These are phyloP conservation scores for Oligia fasciuncula DNA, from an alignment of 2,888 invertebrate genomes.

Conservation along the genomic window DNA sequence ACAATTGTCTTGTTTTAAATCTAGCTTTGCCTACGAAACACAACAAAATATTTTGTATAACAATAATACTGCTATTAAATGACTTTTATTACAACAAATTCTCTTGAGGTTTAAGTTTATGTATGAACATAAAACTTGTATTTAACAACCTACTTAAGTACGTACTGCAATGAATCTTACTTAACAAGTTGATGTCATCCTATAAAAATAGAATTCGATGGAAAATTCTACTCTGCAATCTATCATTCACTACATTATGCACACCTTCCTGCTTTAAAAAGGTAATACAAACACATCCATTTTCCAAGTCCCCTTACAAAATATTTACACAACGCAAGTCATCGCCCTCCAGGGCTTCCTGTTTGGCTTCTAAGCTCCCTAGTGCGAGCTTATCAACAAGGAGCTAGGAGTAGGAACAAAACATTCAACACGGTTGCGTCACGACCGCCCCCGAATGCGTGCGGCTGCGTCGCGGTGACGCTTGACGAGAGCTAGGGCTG, in stretches of 20 bases:
- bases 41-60: no score
- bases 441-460: constrained; percentile 59
- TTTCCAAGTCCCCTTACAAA: constrained; percentile 36
- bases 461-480: constrained; percentile 47
- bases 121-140: neutral
- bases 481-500: constrained; percentile 55
- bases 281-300: constrained; percentile 12
- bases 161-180: constrained; percentile 20
- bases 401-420: constrained; percentile 53
- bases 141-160: neutral
- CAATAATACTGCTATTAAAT: no score
- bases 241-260: constrained; percentile 8
- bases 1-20: no score
- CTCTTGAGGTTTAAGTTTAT: neutral
- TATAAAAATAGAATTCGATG: constrained; percentile 34
- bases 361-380: constrained; percentile 47
- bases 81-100: neutral
- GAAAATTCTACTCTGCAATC: constrained; percentile 49
- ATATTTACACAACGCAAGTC: constrained; percentile 51
- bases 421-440: constrained; percentile 61
- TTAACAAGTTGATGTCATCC: constrained; percentile 41
- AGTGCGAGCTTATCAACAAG: constrained; percentile 46
- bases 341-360: constrained; percentile 47
- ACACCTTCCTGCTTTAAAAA: neutral
- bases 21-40: no score